Conservation (phyloP, 2,113 vertebrate species). For the Myrmecophaga tridactyla region DNA sequence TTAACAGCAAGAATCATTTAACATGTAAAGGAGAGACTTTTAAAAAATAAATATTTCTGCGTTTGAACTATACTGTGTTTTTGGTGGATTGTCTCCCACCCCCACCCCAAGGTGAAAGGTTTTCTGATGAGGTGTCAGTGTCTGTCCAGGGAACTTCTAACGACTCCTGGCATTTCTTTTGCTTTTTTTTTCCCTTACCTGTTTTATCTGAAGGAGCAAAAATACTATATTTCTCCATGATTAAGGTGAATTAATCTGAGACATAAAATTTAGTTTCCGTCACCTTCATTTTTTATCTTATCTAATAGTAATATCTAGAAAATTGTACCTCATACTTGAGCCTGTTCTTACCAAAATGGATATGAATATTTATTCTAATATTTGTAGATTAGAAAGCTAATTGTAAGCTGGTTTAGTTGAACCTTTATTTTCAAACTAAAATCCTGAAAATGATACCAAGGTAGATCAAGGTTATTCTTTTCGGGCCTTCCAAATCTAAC, state of each 20-base stretch:
- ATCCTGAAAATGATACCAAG: conserved; percentile 59
- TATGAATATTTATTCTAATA: not conserved
- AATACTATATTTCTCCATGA: not conserved
- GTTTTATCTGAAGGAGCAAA: not conserved
- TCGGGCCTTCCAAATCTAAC: not conserved
- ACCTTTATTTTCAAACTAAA: conserved; percentile 64
- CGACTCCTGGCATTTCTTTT: not conserved
- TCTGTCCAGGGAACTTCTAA: not conserved
- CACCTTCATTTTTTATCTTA: not conserved
- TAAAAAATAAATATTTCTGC: not conserved
- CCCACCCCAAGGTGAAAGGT: not conserved
- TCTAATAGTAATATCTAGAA: not conserved
- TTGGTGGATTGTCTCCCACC: not conserved
- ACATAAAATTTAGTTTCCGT: not conserved
- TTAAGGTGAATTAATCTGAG: not conserved
- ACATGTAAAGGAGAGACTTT: not conserved
- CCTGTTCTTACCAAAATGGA: not conserved
- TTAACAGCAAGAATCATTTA: not conserved
- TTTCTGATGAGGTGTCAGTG: not conserved
- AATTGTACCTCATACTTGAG: not conserved
- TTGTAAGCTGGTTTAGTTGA: not conserved
- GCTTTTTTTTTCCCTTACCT: not conserved
- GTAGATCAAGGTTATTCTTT: conserved; percentile 57
- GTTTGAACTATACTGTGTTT: not conserved
- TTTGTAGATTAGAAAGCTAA: not conserved